Evolutionary conservation across 1,140 invertebrate genomes (phyloP).

Genomic region (Trissolcus basalis): DNA sequence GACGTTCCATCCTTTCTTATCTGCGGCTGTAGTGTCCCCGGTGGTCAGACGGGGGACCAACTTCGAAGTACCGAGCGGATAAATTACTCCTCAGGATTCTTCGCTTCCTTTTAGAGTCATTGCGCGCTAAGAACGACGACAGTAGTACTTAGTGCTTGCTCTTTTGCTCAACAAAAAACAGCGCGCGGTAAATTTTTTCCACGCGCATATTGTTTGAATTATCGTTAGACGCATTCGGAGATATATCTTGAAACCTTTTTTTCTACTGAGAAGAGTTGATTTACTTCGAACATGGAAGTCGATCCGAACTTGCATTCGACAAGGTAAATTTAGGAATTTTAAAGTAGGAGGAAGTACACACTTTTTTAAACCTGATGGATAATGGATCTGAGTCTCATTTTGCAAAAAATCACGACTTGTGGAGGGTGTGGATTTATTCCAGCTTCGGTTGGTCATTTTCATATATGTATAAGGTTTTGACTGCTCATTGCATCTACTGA

Average conservation of each 20-base stretch:
- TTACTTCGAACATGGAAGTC: conserved; percentile 4
- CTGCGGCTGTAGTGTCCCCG: conserved; percentile 28
- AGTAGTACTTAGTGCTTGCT: conserved; percentile 32
- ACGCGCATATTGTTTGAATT: conserved; percentile 38
- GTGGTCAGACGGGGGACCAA: conserved; percentile 39
- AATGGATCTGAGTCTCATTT: no score
- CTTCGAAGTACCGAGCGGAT: conserved; percentile 52
- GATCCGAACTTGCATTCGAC: background rate
- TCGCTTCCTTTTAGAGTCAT: conserved; percentile 53
- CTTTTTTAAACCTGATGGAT: no score
- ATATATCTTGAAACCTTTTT: conserved; percentile 25
- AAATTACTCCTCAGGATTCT: conserved; percentile 57
- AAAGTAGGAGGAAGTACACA: no score
- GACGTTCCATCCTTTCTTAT: conserved; percentile 46
- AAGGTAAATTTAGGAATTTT: no score
- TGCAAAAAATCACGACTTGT: no score
- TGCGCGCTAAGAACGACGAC: conserved; percentile 35
- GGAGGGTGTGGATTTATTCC: no score
- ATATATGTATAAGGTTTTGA: no score
- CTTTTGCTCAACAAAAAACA: conserved; percentile 27
- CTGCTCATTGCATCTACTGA: no score
- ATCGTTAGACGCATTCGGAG: conserved; percentile 29
- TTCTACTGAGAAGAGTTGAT: background rate
- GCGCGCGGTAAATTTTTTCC: conserved; percentile 15
- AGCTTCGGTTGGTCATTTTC: no score